A percentile compares a stretch with the other conserved stretches of the same genome.
Evolutionary conservation across 2,888 invertebrate species (phyloP).

Genomic region (Periphyllus acericola): DNA sequence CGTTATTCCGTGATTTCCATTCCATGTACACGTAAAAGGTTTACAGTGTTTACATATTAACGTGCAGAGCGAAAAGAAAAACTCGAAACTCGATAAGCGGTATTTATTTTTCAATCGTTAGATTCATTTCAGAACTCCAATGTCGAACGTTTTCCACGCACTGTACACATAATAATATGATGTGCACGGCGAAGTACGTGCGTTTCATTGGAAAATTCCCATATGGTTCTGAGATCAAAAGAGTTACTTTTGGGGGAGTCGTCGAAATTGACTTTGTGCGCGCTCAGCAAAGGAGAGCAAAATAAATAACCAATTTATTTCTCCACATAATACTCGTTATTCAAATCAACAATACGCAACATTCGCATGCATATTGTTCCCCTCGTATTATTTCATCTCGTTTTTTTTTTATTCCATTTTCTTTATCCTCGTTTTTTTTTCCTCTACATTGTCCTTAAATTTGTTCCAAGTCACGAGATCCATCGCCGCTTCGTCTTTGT

Average conservation of each 20-base stretch:
- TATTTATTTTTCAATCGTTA: slow-evolving; percentile 19
- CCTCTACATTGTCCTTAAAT: slow-evolving; percentile 60
- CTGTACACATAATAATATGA: neutral
- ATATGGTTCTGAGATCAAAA: slow-evolving; percentile 56
- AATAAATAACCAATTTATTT: slow-evolving; percentile 62
- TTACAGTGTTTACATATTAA: no score
- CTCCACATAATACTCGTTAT: slow-evolving; percentile 59
- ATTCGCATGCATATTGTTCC: slow-evolving; percentile 53
- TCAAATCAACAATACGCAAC: slow-evolving; percentile 61
- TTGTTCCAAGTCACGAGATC: slow-evolving; percentile 61
- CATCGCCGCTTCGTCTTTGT: slow-evolving; percentile 54
- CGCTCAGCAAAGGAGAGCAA: slow-evolving; percentile 52
- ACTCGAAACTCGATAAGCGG: neutral
- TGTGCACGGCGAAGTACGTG: neutral
- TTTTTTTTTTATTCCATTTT: slow-evolving; percentile 50
- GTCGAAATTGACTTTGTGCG: slow-evolving; percentile 56
- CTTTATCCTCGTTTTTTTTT: slow-evolving; percentile 30
- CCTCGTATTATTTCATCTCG: slow-evolving; percentile 59
- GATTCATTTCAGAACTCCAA: neutral
- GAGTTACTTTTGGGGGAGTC: slow-evolving; percentile 42
- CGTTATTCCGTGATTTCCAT: neutral
- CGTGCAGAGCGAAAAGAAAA: neutral
- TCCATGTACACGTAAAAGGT: no score
- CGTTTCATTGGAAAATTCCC: slow-evolving; percentile 48
- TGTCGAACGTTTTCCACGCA: neutral